Evolutionary conservation across 1,140 invertebrate genomes (phyloP).

Genomic region (Drosophila ohnishii): DNA sequence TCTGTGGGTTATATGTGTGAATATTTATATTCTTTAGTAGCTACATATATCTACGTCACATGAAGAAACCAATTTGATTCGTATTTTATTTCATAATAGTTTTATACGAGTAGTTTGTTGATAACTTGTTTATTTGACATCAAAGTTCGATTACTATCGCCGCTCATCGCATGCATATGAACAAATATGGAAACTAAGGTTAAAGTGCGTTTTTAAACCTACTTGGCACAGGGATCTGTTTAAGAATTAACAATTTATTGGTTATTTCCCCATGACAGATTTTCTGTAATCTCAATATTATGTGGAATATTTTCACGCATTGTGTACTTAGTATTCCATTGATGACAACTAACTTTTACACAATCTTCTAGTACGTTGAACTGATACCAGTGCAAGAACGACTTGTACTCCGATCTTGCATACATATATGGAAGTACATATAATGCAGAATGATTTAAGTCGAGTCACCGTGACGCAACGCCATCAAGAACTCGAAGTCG

Average conservation of each 20-base stretch:
- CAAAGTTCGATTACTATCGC: constrained; percentile 37
- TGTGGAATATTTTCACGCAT: constrained; percentile 8
- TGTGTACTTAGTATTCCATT: constrained; percentile 3
- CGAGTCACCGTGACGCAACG: constrained; percentile 44
- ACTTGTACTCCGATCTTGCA: constrained; percentile 2
- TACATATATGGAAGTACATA: not conserved
- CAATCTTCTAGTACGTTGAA: constrained; percentile 32
- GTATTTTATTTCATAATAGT: constrained; percentile 9
- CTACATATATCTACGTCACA: constrained; percentile 17
- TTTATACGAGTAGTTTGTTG: constrained; percentile 24
- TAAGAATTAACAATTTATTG: not conserved
- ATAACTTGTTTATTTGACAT: constrained; percentile 31
- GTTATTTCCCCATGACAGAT: not conserved
- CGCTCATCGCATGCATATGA: constrained; percentile 17
- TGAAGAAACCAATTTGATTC: constrained; percentile 6
- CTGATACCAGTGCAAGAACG: constrained; percentile 33
- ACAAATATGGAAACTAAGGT: constrained; percentile 15
- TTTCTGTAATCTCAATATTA: not conserved
- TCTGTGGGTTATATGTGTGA: constrained; percentile 51
- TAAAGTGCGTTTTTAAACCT: constrained; percentile 9
- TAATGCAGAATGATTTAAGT: constrained; percentile 27
- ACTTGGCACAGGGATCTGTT: not conserved
- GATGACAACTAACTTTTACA: constrained; percentile 9
- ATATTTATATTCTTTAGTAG: not conserved
- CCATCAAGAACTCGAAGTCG: constrained; percentile 33